Percentiles rank a stretch among this genome's conserved stretches.
Conservation (phyloP, 2,888 invertebrate genomes). For the Dolichopus griseipennis region DNA sequence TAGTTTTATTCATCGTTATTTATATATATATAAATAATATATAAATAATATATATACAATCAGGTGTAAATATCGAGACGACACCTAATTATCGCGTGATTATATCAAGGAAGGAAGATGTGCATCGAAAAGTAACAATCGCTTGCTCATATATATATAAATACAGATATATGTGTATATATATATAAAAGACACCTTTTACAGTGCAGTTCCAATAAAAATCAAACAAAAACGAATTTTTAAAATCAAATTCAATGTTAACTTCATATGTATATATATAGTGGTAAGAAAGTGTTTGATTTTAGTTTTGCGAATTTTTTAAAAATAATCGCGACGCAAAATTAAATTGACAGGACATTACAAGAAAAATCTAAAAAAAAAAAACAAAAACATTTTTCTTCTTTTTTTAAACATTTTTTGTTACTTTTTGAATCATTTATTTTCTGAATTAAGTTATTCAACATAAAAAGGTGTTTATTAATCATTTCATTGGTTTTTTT, state of each 20-base stretch:
- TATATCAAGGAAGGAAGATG: neutral
- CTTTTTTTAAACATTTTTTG: neutral
- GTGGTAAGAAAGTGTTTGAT: neutral
- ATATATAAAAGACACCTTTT: neutral
- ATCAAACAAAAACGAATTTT: neutral
- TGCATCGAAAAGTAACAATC: neutral
- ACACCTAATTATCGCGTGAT: slow-evolving; percentile 6
- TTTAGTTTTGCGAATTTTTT: neutral
- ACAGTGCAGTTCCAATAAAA: neutral
- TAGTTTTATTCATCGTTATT: neutral
- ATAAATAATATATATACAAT: neutral
- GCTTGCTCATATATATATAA: too few species aligned
- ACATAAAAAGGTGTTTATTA: too few species aligned
- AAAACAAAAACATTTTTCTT: neutral
- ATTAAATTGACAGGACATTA: slow-evolving; percentile 3
- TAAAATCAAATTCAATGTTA: neutral
- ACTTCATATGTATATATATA: too few species aligned
- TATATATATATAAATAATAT: too few species aligned
- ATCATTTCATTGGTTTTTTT: too few species aligned
- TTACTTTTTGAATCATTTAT: neutral
- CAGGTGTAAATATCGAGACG: slow-evolving; percentile 6
- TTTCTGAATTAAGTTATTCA: too few species aligned
- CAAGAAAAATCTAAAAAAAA: neutral
- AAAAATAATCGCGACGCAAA: neutral
- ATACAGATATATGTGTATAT: too few species aligned